Base-by-base conservation (phyloP, 2,888 invertebrate species). In the Capitulum mitella region DNA sequence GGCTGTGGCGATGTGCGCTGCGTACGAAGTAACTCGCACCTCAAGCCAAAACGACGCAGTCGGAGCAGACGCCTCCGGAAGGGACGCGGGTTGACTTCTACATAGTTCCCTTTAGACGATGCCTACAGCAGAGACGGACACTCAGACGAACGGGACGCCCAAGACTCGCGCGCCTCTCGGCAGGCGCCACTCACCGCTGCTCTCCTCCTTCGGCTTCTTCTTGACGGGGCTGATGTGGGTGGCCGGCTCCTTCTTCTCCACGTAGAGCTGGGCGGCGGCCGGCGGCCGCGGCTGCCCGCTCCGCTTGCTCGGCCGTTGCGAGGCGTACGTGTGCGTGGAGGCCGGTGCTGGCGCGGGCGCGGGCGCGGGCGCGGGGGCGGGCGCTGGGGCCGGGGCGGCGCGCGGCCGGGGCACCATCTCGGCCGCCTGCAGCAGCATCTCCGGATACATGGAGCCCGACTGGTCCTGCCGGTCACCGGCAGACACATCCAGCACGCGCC, bases 221-320 rank as follows among this genome's bases (percentile, higher is more conserved):
- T 80, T 78, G 54, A 80, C 80, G 61, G 78, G 77, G 46, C 79
- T 78, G 51, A 79, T 81, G 80, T 48, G 81, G 79, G 37, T 78
- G 70, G 19, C 46, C 46, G 76, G 46, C 29, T 43, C 76, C 76
- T 76, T 48, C 46, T 78, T 78, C 29, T 54, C 40, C 64, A 78
- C 58, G 43, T 54, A 78, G 29, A 78, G 32, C 46, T 48, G 76
- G n/a, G n/a, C 46, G 16, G 46, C 32, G 37, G 37, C 29, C 70
- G 70, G 70, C 70, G 70, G 70, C 26, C 70, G 70, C 40, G 70
- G 70, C 70, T 37, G 37, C 12, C 70, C 70, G 70, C 70, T 70
- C 40, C 70, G 70, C 70, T 70, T 70, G 70, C 70, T 70, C 37
- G 70, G 70, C 70, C 70, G 70, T 40, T 70, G 70, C 58, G 58